phyloP scores from a whole-genome alignment of 2,888 invertebrate genomes.

The Chaitophorus viminalis region DNA sequence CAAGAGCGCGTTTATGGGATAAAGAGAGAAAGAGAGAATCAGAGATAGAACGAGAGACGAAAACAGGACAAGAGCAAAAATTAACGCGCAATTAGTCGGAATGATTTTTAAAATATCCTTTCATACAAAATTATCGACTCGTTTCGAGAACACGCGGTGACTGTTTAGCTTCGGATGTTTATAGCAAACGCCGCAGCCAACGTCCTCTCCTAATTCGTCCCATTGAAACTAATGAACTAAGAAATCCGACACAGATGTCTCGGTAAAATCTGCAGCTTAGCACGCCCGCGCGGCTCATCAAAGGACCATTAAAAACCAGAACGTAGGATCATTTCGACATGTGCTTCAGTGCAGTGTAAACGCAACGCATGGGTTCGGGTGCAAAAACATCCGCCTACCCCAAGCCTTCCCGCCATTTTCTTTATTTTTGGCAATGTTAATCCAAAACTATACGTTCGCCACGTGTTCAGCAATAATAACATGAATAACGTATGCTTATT shows the following conservation, averaged over 20 bases:
- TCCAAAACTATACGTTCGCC: neutral
- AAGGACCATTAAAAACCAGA: neutral
- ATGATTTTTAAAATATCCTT: constrained; percentile 16
- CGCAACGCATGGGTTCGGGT: neutral
- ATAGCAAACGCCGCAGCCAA: neutral
- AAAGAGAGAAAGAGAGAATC: no score
- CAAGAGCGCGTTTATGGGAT: neutral
- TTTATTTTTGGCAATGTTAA: neutral
- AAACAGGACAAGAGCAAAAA: constrained; percentile 7
- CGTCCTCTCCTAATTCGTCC: constrained; percentile 6
- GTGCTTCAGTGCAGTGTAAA: neutral
- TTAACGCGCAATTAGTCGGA: constrained; percentile 23
- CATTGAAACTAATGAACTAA: constrained; percentile 30
- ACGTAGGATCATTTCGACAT: neutral
- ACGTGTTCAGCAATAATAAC: neutral
- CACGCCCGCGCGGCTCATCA: no score
- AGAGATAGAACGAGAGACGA: neutral
- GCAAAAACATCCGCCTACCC: neutral
- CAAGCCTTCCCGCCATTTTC: neutral
- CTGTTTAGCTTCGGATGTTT: neutral
- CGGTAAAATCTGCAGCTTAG: constrained; percentile 4
- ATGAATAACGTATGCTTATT: no score
- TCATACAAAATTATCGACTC: neutral
- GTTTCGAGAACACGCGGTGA: neutral
- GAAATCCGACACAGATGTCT: constrained; percentile 37